Evolutionary conservation across 2,797 vertebrate genomes (phyloP), one percentile per base, ranked within the genome.

Genomic region (Dendrocincla fuliginosa): DNA sequence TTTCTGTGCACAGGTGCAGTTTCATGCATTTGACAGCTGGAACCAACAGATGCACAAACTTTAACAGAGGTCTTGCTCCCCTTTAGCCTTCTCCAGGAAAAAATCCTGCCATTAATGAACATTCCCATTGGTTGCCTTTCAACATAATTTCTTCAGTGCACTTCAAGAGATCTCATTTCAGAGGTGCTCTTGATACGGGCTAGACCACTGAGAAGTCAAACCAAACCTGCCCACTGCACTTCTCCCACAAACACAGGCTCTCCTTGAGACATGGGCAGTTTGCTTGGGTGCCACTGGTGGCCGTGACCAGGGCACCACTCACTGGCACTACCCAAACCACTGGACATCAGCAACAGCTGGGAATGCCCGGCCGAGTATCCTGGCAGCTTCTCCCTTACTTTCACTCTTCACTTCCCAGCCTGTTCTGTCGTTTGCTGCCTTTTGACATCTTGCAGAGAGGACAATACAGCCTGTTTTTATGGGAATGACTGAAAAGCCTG

Each of bases 301-400:
- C 44, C 0, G 1, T 5, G 49, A 33, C 27, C 39, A 6, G 22
- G 42, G 55, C 30, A 53, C 19, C 1, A 0, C 11, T 50, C 4
- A 1, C 63, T 2, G 0, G 4, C 17, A 3, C 64, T 1, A 3
- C 46, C 35, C 67, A 37, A 74, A n/a, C 4, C 37, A 5, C 41
- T 5, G 19, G 16, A 44, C 15, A 16, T 18, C 47, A 5, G 15
- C 11, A 64, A 65, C 63, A 44, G n/a, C 17, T 8, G 3, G 13
- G 37, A 32, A 42, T 33, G 37, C 8, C 32, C 46, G 37, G 32
- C 46, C 12, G 19, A 47, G 39, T 53, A n/a, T 4, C 49, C 65
- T 44, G 18, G 25, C 7, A 42, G 27, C 27, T 79, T 59, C 80
- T 91, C 76, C n/a, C 47, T 55, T 12, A 32, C 19, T 28, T 13